Base-by-base conservation (phyloP, 2,113 vertebrate species). In the Cynocephalus volans region DNA sequence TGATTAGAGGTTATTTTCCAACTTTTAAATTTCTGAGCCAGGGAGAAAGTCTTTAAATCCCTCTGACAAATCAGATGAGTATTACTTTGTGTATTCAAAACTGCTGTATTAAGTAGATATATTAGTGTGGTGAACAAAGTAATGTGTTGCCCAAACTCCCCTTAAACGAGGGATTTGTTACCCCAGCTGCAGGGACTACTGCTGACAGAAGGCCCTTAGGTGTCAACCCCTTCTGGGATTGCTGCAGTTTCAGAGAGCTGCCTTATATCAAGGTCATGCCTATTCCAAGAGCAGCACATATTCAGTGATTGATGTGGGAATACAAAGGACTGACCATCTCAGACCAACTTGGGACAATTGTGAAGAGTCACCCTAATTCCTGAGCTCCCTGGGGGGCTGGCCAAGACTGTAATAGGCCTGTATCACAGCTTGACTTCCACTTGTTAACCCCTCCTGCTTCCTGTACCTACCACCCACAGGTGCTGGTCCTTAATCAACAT, bases 1-100 rank as follows among this genome's bases (percentile, higher is more conserved):
- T 88, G 17, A 93, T 91, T 69, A 84, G 2, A 80, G 50, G 6
- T 84, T 95, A 67, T 91, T 96, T 84, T 91, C 13, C 58, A 85
- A 73, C 4, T 87, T 86, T 96, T 70, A 88, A 84, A 52, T 64
- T 15, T 69, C 41, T 56, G 36, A 88, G 50, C 50, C n/a, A 62
- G 50, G n/a, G 12, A 21, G 45, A 97, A 73, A 41, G 3, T n/a
- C 28, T 95, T 76, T 67, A 28, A 92, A 56, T 72, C 8, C 31
- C 50, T 95, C 41, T n/a, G 31, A 88, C 6, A 79, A 93, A 41
- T 88, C 23, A 50, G 12, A 81, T 65, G 28, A 88, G 3, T 65
- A 19, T 67, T 75, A 41, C 26, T 19, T 94, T 76, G 23, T 70
- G 33, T 70, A 33, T 92, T 90, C 26, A 60, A 33, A 96, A 73